Conservation (phyloP, 2,797 vertebrate genomes). For the Neosilurus hyrtlii region DNA sequence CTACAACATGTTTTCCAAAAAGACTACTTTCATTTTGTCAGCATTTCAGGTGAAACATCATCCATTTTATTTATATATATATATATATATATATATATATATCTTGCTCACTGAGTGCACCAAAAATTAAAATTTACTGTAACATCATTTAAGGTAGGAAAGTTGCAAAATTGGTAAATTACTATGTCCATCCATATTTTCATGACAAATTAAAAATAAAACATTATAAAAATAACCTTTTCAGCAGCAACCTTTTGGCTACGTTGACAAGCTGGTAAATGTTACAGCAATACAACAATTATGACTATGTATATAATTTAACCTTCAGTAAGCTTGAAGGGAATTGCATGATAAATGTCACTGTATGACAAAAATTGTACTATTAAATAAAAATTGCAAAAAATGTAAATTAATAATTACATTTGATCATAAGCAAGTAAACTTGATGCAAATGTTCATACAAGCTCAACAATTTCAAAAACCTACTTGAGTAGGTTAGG, state of each 20-base stretch:
- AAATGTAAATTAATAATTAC: too few species aligned
- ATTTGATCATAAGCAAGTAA: neutral
- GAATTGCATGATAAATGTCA: neutral
- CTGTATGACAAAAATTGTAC: neutral
- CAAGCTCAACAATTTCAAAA: neutral
- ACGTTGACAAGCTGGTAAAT: neutral
- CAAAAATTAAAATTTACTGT: too few species aligned
- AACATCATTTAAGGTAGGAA: neutral
- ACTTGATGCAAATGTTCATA: neutral
- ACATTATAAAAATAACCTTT: neutral
- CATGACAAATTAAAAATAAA: neutral
- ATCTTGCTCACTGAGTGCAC: neutral
- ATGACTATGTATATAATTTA: neutral
- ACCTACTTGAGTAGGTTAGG: neutral
- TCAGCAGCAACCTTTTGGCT: neutral
- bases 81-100: too few species aligned
- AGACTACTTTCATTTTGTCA: neutral
- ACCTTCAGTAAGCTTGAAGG: neutral
- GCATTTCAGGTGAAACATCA: neutral
- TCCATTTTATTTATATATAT: too few species aligned
- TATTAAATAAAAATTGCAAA: neutral
- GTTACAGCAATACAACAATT: neutral
- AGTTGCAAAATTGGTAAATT: neutral
- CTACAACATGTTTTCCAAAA: neutral
- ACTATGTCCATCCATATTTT: too few species aligned